A percentile compares a stretch with the other conserved stretches of the same genome.
Conservation (phyloP, 2,797 vertebrate species). For the Cyclura pinguis region DNA sequence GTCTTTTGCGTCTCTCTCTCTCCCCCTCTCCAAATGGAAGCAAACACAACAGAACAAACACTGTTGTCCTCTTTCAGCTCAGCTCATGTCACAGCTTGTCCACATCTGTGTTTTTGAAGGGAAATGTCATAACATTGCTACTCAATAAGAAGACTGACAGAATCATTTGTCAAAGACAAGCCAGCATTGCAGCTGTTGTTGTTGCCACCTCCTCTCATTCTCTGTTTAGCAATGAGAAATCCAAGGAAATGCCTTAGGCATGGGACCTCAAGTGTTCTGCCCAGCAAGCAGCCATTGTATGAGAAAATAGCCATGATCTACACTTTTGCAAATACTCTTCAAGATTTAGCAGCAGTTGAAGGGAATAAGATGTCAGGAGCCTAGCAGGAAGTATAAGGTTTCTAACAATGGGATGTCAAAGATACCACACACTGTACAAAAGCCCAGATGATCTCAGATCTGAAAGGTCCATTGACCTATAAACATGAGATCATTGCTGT, state of each 20-base stretch:
- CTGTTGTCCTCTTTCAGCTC: constrained; percentile 68
- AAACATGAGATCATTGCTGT: constrained; percentile 54
- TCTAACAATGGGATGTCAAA: constrained; percentile 54
- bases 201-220: constrained; percentile 49
- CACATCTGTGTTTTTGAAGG: constrained; percentile 85
- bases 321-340: not conserved
- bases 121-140: constrained; percentile 87
- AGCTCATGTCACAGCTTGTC: constrained; percentile 69
- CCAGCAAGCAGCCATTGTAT: not conserved
- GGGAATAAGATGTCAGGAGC: constrained; percentile 19
- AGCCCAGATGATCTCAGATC: constrained; percentile 47
- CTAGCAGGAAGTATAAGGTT: constrained; percentile 59
- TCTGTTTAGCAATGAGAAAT: constrained; percentile 62
- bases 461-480: constrained; percentile 77
- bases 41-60: constrained; percentile 56
- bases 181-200: constrained; percentile 80
- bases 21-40: not conserved
- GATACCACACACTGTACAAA: constrained; percentile 53
- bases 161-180: constrained; percentile 84
- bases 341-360: constrained; percentile 47
- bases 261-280: constrained; percentile 5
- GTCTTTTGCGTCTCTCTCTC: constrained; percentile 29
- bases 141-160: constrained; percentile 86
- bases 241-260: constrained; percentile 39
- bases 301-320: constrained; percentile 4